phyloP scores from a whole-genome alignment of 2,888 invertebrate species.

The Trissonchulus sp. region DNA sequence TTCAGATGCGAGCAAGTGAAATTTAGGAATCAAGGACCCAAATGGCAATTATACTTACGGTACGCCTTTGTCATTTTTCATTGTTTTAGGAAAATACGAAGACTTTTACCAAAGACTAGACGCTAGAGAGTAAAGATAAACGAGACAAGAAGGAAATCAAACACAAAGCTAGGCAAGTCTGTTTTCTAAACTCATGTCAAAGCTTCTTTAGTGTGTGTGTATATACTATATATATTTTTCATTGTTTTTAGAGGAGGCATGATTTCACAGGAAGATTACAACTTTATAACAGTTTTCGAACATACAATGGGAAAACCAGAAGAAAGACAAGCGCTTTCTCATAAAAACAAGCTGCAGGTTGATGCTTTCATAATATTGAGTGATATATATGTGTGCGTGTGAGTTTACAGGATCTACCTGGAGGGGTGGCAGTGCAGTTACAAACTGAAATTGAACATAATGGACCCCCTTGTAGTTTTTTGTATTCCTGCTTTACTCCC shows the following conservation, averaged over 20 bases:
- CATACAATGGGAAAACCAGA: slow-evolving; percentile 59
- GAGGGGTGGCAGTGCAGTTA: too few species aligned
- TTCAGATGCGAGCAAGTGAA: slow-evolving; percentile 91
- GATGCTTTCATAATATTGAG: too few species aligned
- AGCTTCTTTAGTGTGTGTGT: neutral
- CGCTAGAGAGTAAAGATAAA: too few species aligned
- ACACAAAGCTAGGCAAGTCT: too few species aligned
- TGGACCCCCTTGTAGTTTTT: too few species aligned
- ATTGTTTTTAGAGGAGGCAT: slow-evolving; percentile 75
- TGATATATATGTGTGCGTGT: too few species aligned
- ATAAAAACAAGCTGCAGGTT: slow-evolving; percentile 62
- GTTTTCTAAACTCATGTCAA: neutral
- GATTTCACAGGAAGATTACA: slow-evolving; percentile 92
- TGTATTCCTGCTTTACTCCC: too few species aligned
- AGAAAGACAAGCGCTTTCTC: slow-evolving; percentile 65
- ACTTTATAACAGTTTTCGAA: slow-evolving; percentile 84
- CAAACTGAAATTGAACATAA: too few species aligned
- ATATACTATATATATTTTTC: slow-evolving; percentile 23
- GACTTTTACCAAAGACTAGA: too few species aligned
- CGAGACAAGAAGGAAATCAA: too few species aligned
- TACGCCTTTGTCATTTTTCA: slow-evolving; percentile 59
- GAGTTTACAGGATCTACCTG: too few species aligned
- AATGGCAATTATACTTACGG: slow-evolving; percentile 96
- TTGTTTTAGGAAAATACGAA: slow-evolving; percentile 10
- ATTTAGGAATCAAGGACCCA: slow-evolving; percentile 78